These are phyloP conservation scores for Euglossa dilemma DNA, from an alignment of 1,140 invertebrate genomes.

Conservation along the genomic window DNA sequence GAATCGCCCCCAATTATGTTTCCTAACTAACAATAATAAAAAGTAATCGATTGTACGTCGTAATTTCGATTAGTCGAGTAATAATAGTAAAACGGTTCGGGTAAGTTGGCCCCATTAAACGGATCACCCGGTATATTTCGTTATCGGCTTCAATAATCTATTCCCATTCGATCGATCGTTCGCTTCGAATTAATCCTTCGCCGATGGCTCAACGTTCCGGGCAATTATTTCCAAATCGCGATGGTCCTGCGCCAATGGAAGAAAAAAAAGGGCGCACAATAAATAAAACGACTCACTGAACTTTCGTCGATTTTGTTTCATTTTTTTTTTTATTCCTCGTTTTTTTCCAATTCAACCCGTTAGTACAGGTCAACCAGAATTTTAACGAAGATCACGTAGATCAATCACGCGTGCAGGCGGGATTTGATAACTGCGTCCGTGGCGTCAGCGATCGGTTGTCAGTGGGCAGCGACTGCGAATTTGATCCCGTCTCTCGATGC, in stretches of 20 bases:
- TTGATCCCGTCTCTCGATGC: conserved; percentile 35
- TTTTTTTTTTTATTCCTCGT: neutral
- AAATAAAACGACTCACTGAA: neutral
- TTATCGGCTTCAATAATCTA: too few relatives aligned
- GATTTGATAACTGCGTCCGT: conserved; percentile 6
- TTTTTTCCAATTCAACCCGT: neutral
- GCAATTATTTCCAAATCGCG: neutral
- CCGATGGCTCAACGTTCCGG: too few relatives aligned
- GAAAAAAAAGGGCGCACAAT: neutral
- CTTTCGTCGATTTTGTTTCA: neutral
- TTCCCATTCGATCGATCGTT: too few relatives aligned
- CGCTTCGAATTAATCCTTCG: too few relatives aligned
- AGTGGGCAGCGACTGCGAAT: conserved; percentile 26
- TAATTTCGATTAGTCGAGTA: too few relatives aligned
- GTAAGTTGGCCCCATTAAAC: too few relatives aligned
- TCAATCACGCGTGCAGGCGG: neutral
- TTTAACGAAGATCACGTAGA: conserved; percentile 23
- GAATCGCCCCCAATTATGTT: too few relatives aligned
- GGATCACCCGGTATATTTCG: too few relatives aligned
- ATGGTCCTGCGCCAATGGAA: neutral
- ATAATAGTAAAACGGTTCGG: too few relatives aligned
- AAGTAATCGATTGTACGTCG: too few relatives aligned
- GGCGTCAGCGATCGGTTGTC: conserved; percentile 22
- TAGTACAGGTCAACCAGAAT: conserved; percentile 1
- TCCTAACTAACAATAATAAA: too few relatives aligned